phyloP scores from a whole-genome alignment of 2,113 vertebrate genomes.

The Ameiurus melas region DNA sequence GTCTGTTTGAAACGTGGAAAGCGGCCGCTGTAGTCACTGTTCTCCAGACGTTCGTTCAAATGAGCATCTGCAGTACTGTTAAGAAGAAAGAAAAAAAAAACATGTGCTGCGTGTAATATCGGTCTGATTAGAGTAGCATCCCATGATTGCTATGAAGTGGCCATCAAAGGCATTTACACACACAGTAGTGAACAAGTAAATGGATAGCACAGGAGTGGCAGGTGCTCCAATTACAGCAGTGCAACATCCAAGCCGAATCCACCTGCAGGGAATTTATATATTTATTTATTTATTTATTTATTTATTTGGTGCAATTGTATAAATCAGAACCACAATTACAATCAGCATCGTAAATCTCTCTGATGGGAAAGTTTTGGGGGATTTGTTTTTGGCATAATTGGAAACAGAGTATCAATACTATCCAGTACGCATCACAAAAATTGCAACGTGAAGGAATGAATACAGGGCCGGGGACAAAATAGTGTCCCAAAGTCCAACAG shows the following conservation, averaged over 20 bases:
- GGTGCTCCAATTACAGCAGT: neutral
- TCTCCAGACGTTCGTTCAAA: neutral
- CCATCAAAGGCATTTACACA: neutral
- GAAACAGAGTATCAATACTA: neutral
- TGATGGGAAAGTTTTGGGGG: neutral
- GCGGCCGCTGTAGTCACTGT: neutral
- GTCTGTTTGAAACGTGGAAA: neutral
- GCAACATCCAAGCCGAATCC: neutral
- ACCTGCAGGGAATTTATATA: neutral
- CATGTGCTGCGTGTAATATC: neutral
- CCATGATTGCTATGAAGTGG: constrained; percentile 1
- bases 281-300: neutral
- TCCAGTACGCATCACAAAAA: neutral
- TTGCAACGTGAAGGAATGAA: neutral
- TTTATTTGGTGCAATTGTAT: neutral
- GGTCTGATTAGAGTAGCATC: constrained; percentile 1
- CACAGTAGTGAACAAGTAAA: neutral
- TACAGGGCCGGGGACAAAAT: neutral
- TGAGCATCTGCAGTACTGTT: neutral
- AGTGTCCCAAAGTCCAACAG: neutral
- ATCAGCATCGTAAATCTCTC: neutral
- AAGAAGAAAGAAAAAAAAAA: neutral
- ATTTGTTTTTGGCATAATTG: neutral
- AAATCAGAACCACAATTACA: constrained; percentile 14
- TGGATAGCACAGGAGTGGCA: constrained; percentile 7